A percentile compares a stretch with the other conserved stretches of the same genome.
Evolutionary conservation across 2,888 invertebrate genomes (phyloP).

Genomic region (Schizotus pectinicornis): DNA sequence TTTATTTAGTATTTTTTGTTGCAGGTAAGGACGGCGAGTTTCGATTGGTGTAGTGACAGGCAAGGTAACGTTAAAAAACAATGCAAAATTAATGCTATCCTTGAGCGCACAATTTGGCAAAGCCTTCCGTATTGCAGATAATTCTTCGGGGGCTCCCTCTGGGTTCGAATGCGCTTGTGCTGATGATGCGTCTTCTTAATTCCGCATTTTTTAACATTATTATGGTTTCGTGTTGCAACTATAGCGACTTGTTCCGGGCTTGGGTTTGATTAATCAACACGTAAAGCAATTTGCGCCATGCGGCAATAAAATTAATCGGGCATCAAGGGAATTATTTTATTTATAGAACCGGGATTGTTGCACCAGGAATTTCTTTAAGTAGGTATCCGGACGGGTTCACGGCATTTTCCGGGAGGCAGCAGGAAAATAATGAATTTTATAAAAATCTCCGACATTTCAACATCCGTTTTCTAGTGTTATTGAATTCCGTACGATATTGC

Average conservation of each 20-base stretch:
- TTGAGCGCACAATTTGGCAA: conserved; percentile 15
- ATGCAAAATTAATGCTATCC: background rate
- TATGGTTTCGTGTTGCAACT: too few species aligned
- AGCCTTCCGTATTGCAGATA: conserved; percentile 14
- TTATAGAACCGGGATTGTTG: conserved; percentile 4
- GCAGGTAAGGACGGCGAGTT: conserved; percentile 21
- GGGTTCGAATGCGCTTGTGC: background rate
- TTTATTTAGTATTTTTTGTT: conserved; percentile 8
- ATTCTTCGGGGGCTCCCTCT: conserved; percentile 2
- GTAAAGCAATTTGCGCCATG: background rate
- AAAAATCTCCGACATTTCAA: conserved; percentile 16
- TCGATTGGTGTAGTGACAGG: conserved; percentile 6
- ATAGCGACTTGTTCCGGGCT: too few species aligned
- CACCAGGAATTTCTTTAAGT: conserved; percentile 6
- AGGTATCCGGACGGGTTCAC: conserved; percentile 9
- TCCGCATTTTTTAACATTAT: background rate
- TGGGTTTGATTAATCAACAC: conserved; percentile 1
- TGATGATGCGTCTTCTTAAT: background rate
- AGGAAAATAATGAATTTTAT: conserved; percentile 15
- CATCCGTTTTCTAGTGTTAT: conserved; percentile 13
- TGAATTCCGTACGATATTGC: conserved; percentile 19
- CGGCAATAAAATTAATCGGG: background rate
- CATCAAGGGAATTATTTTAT: conserved; percentile 10
- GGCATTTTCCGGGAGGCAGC: conserved; percentile 10
- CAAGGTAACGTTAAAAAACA: conserved; percentile 12